Evolutionary conservation across 1,140 invertebrate species (phyloP).

Genomic region (Cydia amplana): DNA sequence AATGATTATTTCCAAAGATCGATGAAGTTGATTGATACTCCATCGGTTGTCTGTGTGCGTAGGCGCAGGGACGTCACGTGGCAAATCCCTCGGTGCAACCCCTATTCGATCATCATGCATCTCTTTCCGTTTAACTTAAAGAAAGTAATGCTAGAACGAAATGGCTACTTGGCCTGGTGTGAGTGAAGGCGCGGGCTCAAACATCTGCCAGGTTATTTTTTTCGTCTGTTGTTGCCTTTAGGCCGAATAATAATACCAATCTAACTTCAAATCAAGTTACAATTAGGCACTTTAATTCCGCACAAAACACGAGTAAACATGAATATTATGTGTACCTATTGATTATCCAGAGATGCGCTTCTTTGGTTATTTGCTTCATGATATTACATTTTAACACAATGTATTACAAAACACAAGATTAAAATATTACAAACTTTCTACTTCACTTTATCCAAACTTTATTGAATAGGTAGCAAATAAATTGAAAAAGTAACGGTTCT

Average conservation of each 20-base stretch:
- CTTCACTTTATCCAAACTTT: too few relatives aligned
- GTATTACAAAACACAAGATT: too few relatives aligned
- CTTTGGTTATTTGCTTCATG: too few relatives aligned
- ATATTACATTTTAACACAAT: too few relatives aligned
- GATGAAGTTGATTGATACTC: slow-evolving; percentile 67
- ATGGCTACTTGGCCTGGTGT: slow-evolving; percentile 46
- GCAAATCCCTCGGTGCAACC: slow-evolving; percentile 66
- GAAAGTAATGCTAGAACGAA: slow-evolving; percentile 38
- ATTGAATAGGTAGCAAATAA: not conserved
- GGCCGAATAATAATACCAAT: slow-evolving; percentile 55
- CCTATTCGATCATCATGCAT: slow-evolving; percentile 54
- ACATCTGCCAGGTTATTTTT: slow-evolving; percentile 73
- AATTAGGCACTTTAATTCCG: slow-evolving; percentile 1
- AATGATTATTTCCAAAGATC: slow-evolving; percentile 65
- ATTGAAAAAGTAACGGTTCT: not conserved
- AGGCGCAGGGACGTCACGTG: slow-evolving; percentile 61
- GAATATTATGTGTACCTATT: too few relatives aligned
- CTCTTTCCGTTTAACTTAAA: slow-evolving; percentile 43
- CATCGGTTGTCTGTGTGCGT: slow-evolving; percentile 48
- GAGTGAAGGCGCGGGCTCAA: slow-evolving; percentile 57
- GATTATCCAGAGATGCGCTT: not conserved
- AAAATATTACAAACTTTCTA: too few relatives aligned
- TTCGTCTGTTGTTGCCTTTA: slow-evolving; percentile 57
- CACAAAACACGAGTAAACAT: too few relatives aligned
- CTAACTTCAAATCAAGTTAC: slow-evolving; percentile 32